These are phyloP conservation scores for Zeugodacus cucurbitae DNA, from an alignment of 1,140 invertebrate genomes.

Conservation along the genomic window DNA sequence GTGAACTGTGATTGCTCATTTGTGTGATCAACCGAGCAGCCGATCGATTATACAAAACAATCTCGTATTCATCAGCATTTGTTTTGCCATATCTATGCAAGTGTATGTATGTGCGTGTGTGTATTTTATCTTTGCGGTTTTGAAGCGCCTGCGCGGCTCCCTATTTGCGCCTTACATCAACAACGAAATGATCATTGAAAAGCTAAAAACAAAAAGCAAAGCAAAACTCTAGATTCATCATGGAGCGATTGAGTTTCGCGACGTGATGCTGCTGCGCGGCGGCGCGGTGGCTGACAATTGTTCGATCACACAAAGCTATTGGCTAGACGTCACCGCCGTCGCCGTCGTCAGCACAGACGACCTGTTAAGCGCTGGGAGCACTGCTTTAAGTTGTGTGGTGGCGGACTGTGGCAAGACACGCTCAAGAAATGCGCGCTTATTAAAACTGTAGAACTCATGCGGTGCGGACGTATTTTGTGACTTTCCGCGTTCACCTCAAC, in stretches of 20 bases:
- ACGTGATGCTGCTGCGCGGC: neutral
- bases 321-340: neutral
- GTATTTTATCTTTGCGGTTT: neutral
- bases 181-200: neutral
- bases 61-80: neutral
- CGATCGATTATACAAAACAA: constrained; percentile 22
- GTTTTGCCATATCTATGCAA: neutral
- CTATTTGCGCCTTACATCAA: neutral
- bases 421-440: constrained; percentile 17
- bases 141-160: neutral
- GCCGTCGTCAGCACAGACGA: neutral
- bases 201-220: neutral
- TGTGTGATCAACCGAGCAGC: neutral
- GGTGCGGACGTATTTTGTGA: constrained; percentile 27
- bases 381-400: neutral
- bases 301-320: neutral
- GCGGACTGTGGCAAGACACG: neutral
- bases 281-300: neutral
- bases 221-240: neutral
- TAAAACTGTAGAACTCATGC: constrained; percentile 39
- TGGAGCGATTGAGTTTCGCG: neutral
- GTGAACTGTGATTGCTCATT: neutral
- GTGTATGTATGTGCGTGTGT: neutral
- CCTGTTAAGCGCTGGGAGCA: constrained; percentile 21
- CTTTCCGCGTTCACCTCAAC: neutral